Conservation (phyloP, 2,888 invertebrate genomes). For the Amiota minor region DNA sequence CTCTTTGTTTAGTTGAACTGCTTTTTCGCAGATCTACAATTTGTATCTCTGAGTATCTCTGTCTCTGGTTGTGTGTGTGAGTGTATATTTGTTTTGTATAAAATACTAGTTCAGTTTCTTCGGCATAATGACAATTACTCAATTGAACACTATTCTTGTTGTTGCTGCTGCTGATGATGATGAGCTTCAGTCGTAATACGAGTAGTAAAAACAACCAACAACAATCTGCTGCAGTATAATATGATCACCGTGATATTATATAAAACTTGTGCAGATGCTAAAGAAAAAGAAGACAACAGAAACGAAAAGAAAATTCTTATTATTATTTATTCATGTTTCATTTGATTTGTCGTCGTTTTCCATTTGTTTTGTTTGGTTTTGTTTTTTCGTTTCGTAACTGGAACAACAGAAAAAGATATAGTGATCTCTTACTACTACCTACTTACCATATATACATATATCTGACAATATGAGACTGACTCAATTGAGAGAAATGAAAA, state of each 20-base stretch:
- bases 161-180: background rate
- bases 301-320: background rate
- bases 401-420: conserved; percentile 1
- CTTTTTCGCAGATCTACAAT: too few species aligned
- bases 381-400: conserved; percentile 19
- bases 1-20: conserved; percentile 1
- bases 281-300: background rate
- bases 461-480: too few species aligned
- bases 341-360: background rate
- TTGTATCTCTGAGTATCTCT: too few species aligned
- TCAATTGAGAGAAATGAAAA: conserved; percentile 28
- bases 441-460: too few species aligned
- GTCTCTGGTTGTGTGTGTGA: background rate
- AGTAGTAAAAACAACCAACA: background rate
- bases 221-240: background rate
- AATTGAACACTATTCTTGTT: conserved; percentile 21
- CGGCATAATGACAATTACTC: conserved; percentile 24
- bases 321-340: background rate
- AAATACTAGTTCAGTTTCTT: background rate
- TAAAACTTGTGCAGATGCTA: conserved; percentile 25
- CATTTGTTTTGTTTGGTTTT: background rate
- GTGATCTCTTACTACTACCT: too few species aligned
- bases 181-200: conserved; percentile 1
- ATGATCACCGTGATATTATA: conserved; percentile 14
- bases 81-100: background rate